These are phyloP conservation scores for Syngnathus rostellatus DNA, from an alignment of 2,797 vertebrate species.

Conservation along the genomic window DNA sequence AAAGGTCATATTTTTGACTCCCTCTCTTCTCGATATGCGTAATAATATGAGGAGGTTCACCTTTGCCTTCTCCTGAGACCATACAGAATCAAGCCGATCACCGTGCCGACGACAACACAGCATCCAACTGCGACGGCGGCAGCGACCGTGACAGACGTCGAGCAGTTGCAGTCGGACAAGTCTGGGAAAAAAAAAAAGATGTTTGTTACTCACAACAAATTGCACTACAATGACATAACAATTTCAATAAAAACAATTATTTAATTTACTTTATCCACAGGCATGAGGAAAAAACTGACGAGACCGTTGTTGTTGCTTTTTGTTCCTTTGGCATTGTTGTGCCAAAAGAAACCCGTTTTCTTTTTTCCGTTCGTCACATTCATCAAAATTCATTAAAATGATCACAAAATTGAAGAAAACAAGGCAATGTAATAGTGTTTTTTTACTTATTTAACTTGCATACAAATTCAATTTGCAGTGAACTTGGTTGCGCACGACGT, in stretches of 20 bases:
- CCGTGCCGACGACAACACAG: conserved; percentile 5
- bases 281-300: no score
- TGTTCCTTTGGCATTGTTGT: no score
- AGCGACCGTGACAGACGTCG: neutral
- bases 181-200: conserved; percentile 6
- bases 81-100: conserved; percentile 4
- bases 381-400: no score
- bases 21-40: neutral
- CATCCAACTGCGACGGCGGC: conserved; percentile 5
- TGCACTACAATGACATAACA: neutral
- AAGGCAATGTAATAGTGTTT: no score
- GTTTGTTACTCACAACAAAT: neutral
- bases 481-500: neutral
- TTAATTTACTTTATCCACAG: no score
- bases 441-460: no score
- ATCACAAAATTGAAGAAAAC: no score
- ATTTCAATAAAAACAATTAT: no score
- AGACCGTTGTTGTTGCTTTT: no score
- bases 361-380: no score
- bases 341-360: no score
- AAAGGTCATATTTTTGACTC: neutral
- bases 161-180: conserved; percentile 12
- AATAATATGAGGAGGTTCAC: conserved; percentile 5
- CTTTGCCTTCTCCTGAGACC: conserved; percentile 6
- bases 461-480: no score